These are phyloP conservation scores for Halichoerus grypus DNA, from an alignment of 2,113 vertebrate genomes.

Conservation along the genomic window DNA sequence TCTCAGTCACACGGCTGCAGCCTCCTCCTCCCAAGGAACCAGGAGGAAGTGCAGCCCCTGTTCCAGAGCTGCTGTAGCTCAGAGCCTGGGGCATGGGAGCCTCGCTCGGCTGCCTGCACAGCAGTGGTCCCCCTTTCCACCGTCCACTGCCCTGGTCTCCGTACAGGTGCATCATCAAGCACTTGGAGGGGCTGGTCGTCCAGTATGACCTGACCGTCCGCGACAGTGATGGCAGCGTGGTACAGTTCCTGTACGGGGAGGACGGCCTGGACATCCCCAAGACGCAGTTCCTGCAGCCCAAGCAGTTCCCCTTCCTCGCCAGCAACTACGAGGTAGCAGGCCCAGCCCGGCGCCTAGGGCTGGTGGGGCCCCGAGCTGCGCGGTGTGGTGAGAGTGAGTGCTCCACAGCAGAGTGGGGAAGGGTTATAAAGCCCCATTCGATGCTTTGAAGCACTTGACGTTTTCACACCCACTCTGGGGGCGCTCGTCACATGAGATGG, in stretches of 20 bases:
- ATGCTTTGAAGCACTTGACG: neutral
- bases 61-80: neutral
- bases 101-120: neutral
- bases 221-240: conserved; percentile 96
- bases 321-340: conserved; percentile 94
- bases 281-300: conserved; percentile 94
- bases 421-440: neutral
- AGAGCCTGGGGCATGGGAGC: neutral
- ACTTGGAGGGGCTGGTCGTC: conserved; percentile 97
- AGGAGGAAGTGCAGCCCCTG: neutral
- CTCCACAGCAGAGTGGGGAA: neutral
- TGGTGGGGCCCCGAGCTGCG: neutral
- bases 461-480: neutral
- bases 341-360: accelerated
- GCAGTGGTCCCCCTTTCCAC: neutral
- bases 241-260: conserved; percentile 98
- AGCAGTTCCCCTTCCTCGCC: conserved; percentile 96
- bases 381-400: accelerated
- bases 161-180: conserved; percentile 94
- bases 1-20: no score
- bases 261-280: conserved; percentile 97
- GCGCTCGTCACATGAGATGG: accelerated
- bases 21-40: neutral
- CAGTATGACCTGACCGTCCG: conserved; percentile 97
- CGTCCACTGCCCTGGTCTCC: accelerated